phyloP scores from a whole-genome alignment of 2,113 vertebrate species.

The Indicator maculatus region DNA sequence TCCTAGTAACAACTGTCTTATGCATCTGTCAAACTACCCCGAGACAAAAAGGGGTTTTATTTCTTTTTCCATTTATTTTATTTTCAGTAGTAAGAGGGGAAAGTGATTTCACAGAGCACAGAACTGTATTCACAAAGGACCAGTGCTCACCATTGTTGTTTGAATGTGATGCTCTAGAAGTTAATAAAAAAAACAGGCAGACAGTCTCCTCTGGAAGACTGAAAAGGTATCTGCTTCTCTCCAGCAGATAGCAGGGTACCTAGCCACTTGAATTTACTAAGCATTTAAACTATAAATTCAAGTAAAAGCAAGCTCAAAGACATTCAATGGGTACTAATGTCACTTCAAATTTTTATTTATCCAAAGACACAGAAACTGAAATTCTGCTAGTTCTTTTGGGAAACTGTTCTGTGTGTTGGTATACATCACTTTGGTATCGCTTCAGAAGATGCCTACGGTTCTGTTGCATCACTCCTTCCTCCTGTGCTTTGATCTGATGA shows the following conservation, averaged over 20 bases:
- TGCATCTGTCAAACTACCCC: slow-evolving; percentile 39
- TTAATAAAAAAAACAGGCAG: slow-evolving; percentile 17
- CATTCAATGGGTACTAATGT: background rate
- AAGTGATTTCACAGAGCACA: slow-evolving; percentile 25
- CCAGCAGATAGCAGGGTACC: background rate
- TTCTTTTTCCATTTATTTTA: slow-evolving; percentile 30
- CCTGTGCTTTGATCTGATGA: background rate
- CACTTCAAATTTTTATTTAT: background rate
- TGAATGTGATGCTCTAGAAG: background rate
- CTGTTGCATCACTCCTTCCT: background rate
- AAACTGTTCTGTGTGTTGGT: background rate
- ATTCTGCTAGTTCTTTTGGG: background rate
- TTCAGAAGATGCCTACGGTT: background rate
- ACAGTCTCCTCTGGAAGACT: background rate
- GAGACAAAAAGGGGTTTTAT: background rate
- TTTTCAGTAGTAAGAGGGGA: background rate
- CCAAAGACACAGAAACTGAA: background rate
- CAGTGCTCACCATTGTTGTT: background rate
- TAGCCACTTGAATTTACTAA: background rate
- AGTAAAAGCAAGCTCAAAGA: background rate
- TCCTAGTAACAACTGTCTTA: background rate
- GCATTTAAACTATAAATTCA: background rate
- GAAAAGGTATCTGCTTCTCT: background rate
- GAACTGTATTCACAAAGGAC: background rate
- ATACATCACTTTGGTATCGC: background rate